phyloP scores from a whole-genome alignment of 2,797 vertebrate species.

The Crocodylus rhombifer region DNA sequence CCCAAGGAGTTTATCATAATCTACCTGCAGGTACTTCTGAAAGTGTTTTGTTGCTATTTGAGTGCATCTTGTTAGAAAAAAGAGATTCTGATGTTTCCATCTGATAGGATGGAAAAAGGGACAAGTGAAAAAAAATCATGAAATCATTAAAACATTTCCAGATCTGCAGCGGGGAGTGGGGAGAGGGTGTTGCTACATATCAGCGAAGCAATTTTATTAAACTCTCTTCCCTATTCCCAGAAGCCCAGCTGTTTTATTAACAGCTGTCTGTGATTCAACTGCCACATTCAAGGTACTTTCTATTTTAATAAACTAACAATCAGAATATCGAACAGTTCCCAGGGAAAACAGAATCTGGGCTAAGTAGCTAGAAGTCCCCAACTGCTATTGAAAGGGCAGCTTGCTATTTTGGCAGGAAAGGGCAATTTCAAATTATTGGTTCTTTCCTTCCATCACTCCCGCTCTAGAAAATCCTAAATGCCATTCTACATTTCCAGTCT shows the following conservation, averaged over 20 bases:
- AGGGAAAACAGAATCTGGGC: slow-evolving; percentile 15
- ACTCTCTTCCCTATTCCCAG: background rate
- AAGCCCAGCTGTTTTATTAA: background rate
- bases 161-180: background rate
- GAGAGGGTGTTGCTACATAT: background rate
- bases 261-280: slow-evolving; percentile 9
- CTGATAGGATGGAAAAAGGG: too few relatives aligned
- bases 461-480: background rate
- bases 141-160: background rate
- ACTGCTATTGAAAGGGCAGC: slow-evolving; percentile 46
- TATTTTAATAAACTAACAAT: slow-evolving; percentile 27
- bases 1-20: slow-evolving; percentile 16
- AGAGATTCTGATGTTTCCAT: background rate
- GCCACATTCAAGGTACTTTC: background rate
- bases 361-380: slow-evolving; percentile 21
- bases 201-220: background rate
- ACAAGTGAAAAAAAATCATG: too few relatives aligned
- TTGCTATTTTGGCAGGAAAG: slow-evolving; percentile 57
- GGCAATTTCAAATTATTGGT: slow-evolving; percentile 9
- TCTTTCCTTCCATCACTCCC: background rate
- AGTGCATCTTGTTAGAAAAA: slow-evolving; percentile 17
- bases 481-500: background rate
- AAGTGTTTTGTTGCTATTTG: background rate
- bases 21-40: background rate
- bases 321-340: slow-evolving; percentile 45